These are phyloP conservation scores for Lumbricus terrestris DNA, from an alignment of 2,888 invertebrate genomes.

Conservation along the genomic window DNA sequence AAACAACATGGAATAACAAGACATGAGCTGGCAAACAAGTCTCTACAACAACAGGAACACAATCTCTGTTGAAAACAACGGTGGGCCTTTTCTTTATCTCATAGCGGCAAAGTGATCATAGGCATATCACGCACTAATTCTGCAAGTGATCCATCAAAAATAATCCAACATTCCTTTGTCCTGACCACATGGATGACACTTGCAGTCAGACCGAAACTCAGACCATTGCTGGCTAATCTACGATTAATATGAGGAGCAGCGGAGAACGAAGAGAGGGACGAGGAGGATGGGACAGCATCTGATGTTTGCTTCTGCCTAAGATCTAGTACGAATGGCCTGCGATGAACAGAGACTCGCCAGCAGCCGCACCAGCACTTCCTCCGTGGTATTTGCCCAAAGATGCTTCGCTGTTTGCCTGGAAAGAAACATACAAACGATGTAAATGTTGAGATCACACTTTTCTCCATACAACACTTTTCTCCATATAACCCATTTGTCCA, in stretches of 20 bases:
- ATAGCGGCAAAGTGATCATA: no score
- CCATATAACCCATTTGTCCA: no score
- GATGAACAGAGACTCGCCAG: conserved; percentile 82
- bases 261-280: neutral
- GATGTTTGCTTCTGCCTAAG: neutral
- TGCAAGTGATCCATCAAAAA: neutral
- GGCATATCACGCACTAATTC: neutral
- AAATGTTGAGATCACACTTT: neutral
- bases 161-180: neutral
- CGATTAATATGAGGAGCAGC: neutral
- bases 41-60: neutral
- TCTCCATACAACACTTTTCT: no score
- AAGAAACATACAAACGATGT: neutral
- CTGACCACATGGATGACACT: neutral
- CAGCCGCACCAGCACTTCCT: conserved; percentile 74
- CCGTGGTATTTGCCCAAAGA: conserved; percentile 89
- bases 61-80: neutral
- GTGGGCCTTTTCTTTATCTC: neutral
- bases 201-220: neutral
- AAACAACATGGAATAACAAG: neutral
- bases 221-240: neutral
- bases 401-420: conserved; percentile 86
- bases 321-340: conserved; percentile 7
- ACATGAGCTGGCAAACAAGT: neutral
- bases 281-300: neutral